A percentile compares a stretch with the other conserved stretches of the same genome.
These are phyloP conservation scores for Ectemnius continuus DNA, from an alignment of 2,888 invertebrate species.

Conservation along the genomic window DNA sequence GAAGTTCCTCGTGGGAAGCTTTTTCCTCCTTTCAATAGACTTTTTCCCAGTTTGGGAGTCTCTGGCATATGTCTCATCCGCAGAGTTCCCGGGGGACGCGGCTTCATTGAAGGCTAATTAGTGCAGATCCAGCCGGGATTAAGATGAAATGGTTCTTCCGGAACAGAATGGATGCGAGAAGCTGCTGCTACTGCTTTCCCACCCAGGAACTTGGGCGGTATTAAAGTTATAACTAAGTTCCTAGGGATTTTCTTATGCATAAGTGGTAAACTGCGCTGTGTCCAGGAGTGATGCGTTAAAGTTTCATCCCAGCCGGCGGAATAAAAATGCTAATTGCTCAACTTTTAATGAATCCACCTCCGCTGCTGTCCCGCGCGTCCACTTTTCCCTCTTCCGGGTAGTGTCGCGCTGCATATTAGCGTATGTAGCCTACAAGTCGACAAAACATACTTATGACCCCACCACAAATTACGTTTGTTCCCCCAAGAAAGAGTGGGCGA, in stretches of 20 bases:
- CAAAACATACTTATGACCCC: too few species aligned
- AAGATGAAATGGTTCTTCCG: not conserved
- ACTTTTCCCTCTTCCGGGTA: too few species aligned
- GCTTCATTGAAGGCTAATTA: not conserved
- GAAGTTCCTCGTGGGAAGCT: too few species aligned
- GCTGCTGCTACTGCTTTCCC: not conserved
- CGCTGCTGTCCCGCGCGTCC: too few species aligned
- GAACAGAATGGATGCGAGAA: constrained; percentile 6
- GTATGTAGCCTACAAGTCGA: too few species aligned
- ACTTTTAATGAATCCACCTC: constrained; percentile 39
- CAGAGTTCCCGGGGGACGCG: too few species aligned
- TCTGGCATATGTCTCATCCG: too few species aligned
- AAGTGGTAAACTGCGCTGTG: not conserved
- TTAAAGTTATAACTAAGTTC: constrained; percentile 12
- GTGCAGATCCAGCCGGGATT: not conserved
- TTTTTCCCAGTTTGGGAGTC: too few species aligned
- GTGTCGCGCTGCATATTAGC: too few species aligned
- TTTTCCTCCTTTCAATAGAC: too few species aligned
- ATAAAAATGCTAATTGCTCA: constrained; percentile 47
- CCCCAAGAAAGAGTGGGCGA: too few species aligned
- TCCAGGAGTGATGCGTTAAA: constrained; percentile 14
- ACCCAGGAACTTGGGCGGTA: constrained; percentile 1
- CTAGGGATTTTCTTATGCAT: constrained; percentile 1
- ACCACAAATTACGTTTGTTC: too few species aligned
- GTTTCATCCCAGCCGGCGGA: constrained; percentile 3